Evolutionary conservation across 1,140 invertebrate genomes (phyloP).

Genomic region (Sycobia sp.): DNA sequence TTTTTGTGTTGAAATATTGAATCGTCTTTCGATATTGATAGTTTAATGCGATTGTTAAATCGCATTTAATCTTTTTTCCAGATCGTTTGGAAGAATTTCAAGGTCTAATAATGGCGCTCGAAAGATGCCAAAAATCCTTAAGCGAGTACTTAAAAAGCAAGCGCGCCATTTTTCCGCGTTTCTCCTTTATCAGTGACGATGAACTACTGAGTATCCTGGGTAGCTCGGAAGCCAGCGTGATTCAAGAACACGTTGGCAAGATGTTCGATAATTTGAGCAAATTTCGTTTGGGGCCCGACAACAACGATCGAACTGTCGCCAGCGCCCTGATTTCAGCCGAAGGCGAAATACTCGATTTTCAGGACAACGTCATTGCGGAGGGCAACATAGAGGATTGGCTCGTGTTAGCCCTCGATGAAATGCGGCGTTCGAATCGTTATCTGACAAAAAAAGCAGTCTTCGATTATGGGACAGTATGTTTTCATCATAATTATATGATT

Average conservation of each 20-base stretch:
- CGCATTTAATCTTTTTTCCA: too few species aligned
- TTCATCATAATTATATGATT: too few species aligned
- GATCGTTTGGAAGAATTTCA: constrained; percentile 79
- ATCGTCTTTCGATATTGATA: too few species aligned
- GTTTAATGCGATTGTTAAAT: too few species aligned
- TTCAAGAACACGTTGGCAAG: constrained; percentile 92
- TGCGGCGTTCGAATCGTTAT: constrained; percentile 81
- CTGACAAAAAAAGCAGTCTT: constrained; percentile 87
- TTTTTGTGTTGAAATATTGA: too few species aligned
- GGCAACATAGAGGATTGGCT: constrained; percentile 90
- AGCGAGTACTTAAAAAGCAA: constrained; percentile 89
- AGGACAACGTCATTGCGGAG: constrained; percentile 61
- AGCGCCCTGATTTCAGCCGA: constrained; percentile 85
- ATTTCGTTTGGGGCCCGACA: constrained; percentile 70
- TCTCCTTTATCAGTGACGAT: constrained; percentile 93
- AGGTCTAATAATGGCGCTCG: constrained; percentile 73
- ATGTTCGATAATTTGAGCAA: constrained; percentile 91
- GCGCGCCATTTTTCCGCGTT: constrained; percentile 83
- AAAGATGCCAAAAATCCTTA: constrained; percentile 88
- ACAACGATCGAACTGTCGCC: constrained; percentile 67
- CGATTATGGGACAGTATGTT: constrained; percentile 75
- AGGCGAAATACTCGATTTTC: constrained; percentile 85
- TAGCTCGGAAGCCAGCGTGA: constrained; percentile 75
- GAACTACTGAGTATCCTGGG: constrained; percentile 89
- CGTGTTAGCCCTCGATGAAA: constrained; percentile 80